Base-by-base conservation (phyloP, 1,140 invertebrate genomes). In the Monomorium pharaonis region DNA sequence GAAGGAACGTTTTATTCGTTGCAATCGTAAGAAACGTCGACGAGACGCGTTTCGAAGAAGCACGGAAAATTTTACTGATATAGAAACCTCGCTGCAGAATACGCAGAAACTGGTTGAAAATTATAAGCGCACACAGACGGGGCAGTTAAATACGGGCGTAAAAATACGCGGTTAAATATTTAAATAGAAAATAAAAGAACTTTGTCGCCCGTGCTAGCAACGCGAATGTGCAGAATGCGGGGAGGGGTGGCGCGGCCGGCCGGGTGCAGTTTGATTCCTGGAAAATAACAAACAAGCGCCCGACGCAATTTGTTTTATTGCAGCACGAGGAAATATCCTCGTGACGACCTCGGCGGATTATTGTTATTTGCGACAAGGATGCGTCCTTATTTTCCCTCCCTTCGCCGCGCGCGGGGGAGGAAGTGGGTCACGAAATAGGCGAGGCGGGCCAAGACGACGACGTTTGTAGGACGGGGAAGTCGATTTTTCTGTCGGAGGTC, bases 341-440 rank as follows among this genome's bases (percentile, higher is more conserved):
- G 10, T 37, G 56, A 80, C 12, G 33, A 70, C n/a, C 16, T 30
- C 42, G 42, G 27, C 14, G 21, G 65, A 80, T 80, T 37, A 24
- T n/a, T 24, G 33, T 54, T 69, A 69, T 69, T 37, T 54, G 56
- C 18, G 33, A 37, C 33, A 6, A 6, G 16, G 21, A 37, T 24
- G 47, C n/a, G 54, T 54, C 21, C 63, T 70, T 27, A 16, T 69
- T 70, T 70, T 30, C 16, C 27, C 21, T 6, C 10, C 18, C 7
- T n/a, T n/a, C n/a, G n/a, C 51, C n/a, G n/a, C 51, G n/a, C 6
- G n/a, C 1, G 18, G 5, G 21, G 5, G 21, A 24, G n/a, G 18
- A 81, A 81, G 21, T 58, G 21, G 60, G 60, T 78, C 60, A 67
- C 30, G 42, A 51, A 58, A 76, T 60, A 27, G 30, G 18, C 69